Conservation (phyloP, 2,113 vertebrate genomes). For the Microcebus griseorufus region DNA sequence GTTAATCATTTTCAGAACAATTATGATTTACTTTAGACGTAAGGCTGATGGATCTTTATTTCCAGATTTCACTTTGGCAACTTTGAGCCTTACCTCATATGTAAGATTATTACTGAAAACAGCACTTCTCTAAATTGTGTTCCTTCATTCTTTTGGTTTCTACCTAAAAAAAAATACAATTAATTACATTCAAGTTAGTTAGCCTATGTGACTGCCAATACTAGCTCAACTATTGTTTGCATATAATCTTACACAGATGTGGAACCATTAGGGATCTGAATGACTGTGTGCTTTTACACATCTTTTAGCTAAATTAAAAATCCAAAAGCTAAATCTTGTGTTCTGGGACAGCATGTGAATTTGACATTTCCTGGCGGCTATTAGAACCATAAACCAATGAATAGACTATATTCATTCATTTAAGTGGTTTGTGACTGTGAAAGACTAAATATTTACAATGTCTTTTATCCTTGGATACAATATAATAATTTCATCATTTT, state of each 20-base stretch:
- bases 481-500: slow-evolving; percentile 71
- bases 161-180: not conserved
- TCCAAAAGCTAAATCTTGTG: slow-evolving; percentile 67
- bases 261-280: slow-evolving; percentile 61
- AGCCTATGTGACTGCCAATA: slow-evolving; percentile 39
- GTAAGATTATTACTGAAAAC: slow-evolving; percentile 58
- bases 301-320: slow-evolving; percentile 77
- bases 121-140: slow-evolving; percentile 51
- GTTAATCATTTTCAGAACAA: slow-evolving; percentile 71
- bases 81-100: slow-evolving; percentile 60
- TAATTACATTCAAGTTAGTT: slow-evolving; percentile 61
- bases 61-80: slow-evolving; percentile 60
- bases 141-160: slow-evolving; percentile 14
- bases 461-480: slow-evolving; percentile 63
- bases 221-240: slow-evolving; percentile 58
- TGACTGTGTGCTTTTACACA: slow-evolving; percentile 56
- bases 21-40: slow-evolving; percentile 63
- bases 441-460: slow-evolving; percentile 74
- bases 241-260: slow-evolving; percentile 73
- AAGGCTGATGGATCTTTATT: slow-evolving; percentile 53
- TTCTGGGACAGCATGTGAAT: slow-evolving; percentile 65
- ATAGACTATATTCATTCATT: slow-evolving; percentile 64
- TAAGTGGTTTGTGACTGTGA: slow-evolving; percentile 64
- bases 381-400: slow-evolving; percentile 59
- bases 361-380: slow-evolving; percentile 72